Base-by-base conservation (phyloP, 2,113 vertebrate species). In the Rhinichthys klamathensis region DNA sequence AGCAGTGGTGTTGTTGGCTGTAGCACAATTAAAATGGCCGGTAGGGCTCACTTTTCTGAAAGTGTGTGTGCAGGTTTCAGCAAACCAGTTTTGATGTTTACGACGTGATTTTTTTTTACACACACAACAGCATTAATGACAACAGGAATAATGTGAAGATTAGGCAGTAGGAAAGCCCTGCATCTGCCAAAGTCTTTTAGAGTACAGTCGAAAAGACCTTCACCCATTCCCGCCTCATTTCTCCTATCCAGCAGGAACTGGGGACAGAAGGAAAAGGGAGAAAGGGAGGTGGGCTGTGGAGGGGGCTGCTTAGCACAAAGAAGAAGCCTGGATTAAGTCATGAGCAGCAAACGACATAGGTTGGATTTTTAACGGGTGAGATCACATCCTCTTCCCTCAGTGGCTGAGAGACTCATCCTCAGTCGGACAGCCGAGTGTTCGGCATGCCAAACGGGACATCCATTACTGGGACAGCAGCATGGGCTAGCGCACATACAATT, bases 361-460 rank as follows among this genome's bases (percentile, higher is more conserved):
- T 95, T 94, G 93, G 93, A 98, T 97, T 95, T 96, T 94, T 97
- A 91, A 84, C 86, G 69, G 93, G 94, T 98, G 96, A 98, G 94
- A 95, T 98, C 97, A 97, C 91, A 96, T 97, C 96, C 96, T 96
- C 88, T 95, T 93, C 92, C 93, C 94, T 82, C 92, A 93, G 92
- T 95, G 95, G 95, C 94, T 93, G 88, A 95, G 93, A 95, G 96
- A 93, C 94, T 93, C 92, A 88, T 95, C 88, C 91, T 95, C 88
- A 91, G 88, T 87, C 80, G 91, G 81, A 91, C 90, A 92, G 92
- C 91, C 92, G 82, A 90, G 91, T 89, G 88, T 89, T 91, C 87
- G 91, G 88, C 90, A 69, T 79, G 88, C 89, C 89, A 90, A 83
- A 90, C 25, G 87, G 87, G 92, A 83, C 90, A 91, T 90, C 83